These are phyloP conservation scores for Nemotelus pantherinus DNA, from an alignment of 2,888 invertebrate species.

Conservation along the genomic window DNA sequence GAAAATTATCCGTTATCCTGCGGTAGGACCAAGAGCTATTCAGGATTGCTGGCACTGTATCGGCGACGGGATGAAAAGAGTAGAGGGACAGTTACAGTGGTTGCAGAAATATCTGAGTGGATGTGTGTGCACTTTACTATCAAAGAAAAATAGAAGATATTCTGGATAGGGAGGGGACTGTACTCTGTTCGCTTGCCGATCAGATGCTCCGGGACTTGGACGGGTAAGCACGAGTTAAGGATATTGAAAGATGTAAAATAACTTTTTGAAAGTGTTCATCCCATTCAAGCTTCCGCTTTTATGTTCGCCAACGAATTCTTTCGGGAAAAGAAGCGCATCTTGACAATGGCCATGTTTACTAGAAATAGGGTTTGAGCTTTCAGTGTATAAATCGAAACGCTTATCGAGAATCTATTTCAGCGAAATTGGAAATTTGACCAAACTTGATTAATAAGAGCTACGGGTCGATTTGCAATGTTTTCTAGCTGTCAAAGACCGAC, in stretches of 20 bases:
- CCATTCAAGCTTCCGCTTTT: constrained; percentile 45
- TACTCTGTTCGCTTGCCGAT: constrained; percentile 23
- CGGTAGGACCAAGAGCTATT: constrained; percentile 32
- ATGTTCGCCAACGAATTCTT: constrained; percentile 19
- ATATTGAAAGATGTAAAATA: constrained; percentile 50
- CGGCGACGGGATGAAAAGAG: background rate
- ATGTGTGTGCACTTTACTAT: background rate
- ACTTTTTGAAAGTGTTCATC: constrained; percentile 49
- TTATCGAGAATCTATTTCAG: no score
- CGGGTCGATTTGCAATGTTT: no score
- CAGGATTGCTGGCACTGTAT: constrained; percentile 23
- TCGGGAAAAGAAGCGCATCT: constrained; percentile 33
- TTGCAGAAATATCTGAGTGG: background rate
- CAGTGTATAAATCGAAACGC: no score
- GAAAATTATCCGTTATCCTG: constrained; percentile 50
- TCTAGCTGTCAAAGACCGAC: no score
- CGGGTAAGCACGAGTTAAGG: constrained; percentile 30
- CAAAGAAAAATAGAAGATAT: background rate
- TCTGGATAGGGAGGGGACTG: constrained; percentile 10
- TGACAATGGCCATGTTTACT: background rate
- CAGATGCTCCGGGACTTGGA: background rate
- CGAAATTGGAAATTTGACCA: no score
- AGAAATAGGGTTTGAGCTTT: no score
- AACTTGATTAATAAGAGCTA: no score
- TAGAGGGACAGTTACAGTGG: background rate